Conservation (phyloP, 1,140 invertebrate genomes). For the Papilio xuthus region DNA sequence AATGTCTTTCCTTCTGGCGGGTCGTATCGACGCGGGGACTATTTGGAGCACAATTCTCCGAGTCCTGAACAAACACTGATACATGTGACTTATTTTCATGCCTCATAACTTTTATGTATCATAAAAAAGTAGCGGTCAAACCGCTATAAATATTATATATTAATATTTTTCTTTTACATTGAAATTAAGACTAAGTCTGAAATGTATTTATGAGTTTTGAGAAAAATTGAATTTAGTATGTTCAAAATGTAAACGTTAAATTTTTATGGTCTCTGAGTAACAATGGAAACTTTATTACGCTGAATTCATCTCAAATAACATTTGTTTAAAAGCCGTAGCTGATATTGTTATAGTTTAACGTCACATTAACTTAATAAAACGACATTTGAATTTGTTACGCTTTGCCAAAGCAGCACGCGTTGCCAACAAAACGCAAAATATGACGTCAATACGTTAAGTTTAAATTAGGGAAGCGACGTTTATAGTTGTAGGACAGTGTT, state of each 20-base stretch:
- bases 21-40: background rate
- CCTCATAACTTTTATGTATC: constrained; percentile 2
- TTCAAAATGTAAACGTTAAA: too few species aligned
- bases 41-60: constrained; percentile 7
- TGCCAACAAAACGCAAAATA: constrained; percentile 13
- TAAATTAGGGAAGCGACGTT: constrained; percentile 5
- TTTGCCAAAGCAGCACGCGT: background rate
- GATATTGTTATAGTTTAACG: background rate
- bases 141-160: background rate
- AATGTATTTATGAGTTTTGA: background rate
- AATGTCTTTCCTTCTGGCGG: background rate
- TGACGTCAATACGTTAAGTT: constrained; percentile 11
- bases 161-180: background rate
- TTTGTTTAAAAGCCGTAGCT: background rate
- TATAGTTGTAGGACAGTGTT: constrained; percentile 21
- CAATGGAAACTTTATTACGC: background rate
- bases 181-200: background rate
- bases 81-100: constrained; percentile 16
- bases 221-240: too few species aligned
- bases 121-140: background rate
- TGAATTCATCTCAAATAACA: background rate
- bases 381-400: background rate
- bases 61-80: constrained; percentile 24
- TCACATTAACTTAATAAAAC: constrained; percentile 16
- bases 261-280: too few species aligned